Conservation (phyloP, 2,797 vertebrate species). For the Acrossocheilus wenchowensis region DNA sequence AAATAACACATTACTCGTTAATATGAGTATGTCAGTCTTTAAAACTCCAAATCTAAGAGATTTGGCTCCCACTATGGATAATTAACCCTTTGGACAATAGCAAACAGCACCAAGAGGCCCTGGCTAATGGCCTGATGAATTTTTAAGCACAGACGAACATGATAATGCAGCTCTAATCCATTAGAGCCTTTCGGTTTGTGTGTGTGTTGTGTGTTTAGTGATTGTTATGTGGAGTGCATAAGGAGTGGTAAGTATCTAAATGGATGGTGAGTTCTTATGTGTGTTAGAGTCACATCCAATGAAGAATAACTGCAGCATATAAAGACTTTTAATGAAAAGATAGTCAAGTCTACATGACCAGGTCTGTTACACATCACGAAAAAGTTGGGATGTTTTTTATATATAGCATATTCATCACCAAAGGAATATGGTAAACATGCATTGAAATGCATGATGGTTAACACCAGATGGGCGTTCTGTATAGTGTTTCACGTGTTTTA, state of each 20-base stretch:
- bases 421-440: neutral
- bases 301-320: conserved; percentile 2
- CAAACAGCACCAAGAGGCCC: conserved; percentile 53
- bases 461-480: neutral
- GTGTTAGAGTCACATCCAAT: neutral
- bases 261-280: neutral
- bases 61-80: conserved; percentile 70
- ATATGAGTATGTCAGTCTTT: conserved; percentile 67
- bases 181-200: conserved; percentile 70
- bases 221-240: conserved; percentile 26
- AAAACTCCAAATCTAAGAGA: conserved; percentile 33
- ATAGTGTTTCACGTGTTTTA: neutral
- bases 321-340: conserved; percentile 24
- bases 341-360: neutral
- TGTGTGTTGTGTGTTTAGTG: conserved; percentile 51
- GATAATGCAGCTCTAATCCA: conserved; percentile 85
- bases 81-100: conserved; percentile 80
- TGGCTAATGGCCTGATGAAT: conserved; percentile 88
- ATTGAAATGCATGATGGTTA: neutral
- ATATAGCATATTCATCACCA: neutral
- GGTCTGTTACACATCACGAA: neutral
- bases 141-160: conserved; percentile 85
- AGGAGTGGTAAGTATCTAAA: conserved; percentile 44
- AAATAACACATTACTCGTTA: conserved; percentile 46
- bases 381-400: neutral